Conservation (phyloP, 2,888 invertebrate species). For the Papilio gigon region DNA sequence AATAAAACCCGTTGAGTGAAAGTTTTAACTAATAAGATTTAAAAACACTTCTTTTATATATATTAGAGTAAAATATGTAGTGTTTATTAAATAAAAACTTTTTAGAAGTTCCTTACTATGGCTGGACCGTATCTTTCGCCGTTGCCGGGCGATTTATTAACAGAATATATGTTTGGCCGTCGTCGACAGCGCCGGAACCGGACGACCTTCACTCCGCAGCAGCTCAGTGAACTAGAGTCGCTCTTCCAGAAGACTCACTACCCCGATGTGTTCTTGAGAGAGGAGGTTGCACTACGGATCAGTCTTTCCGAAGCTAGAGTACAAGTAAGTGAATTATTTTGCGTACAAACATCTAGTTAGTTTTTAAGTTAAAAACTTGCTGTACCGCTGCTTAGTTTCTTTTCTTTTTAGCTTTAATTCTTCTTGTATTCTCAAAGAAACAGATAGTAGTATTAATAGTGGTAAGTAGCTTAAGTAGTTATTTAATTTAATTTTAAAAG, state of each 20-base stretch:
- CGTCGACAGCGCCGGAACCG: conserved; percentile 94
- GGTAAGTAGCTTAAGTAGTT: too few species aligned
- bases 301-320: conserved; percentile 96
- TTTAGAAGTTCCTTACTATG: conserved; percentile 74
- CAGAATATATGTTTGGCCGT: conserved; percentile 96
- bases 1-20: conserved; percentile 51
- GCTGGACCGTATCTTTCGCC: conserved; percentile 94
- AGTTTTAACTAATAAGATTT: neutral
- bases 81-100: neutral
- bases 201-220: conserved; percentile 97
- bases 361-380: too few species aligned
- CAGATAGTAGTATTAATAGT: too few species aligned
- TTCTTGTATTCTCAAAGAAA: too few species aligned
- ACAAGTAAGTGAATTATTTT: conserved; percentile 83
- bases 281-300: conserved; percentile 95
- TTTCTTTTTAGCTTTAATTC: too few species aligned
- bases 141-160: conserved; percentile 92
- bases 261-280: conserved; percentile 93
- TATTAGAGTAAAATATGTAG: conserved; percentile 21
- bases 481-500: too few species aligned
- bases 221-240: conserved; percentile 94
- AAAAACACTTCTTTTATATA: neutral
- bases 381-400: too few species aligned
- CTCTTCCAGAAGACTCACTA: conserved; percentile 97
- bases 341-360: neutral